Conservation (phyloP, 2,797 vertebrate genomes). For the Periophthalmus magnuspinnatus region DNA sequence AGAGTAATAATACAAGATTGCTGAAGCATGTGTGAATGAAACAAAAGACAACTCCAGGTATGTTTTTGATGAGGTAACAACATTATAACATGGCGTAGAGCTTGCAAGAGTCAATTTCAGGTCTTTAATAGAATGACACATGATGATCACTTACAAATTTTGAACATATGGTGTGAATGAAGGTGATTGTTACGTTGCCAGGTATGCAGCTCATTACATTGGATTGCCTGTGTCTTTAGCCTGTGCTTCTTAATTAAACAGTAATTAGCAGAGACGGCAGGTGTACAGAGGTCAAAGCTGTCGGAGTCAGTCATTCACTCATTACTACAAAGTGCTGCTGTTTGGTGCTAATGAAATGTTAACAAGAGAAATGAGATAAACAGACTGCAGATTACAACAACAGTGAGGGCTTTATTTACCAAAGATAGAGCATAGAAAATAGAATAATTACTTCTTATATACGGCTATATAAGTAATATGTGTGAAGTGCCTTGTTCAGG, state of each 20-base stretch:
- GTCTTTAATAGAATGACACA: neutral
- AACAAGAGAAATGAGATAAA: conserved; percentile 3
- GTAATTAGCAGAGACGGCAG: neutral
- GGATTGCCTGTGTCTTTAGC: neutral
- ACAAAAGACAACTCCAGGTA: too few relatives aligned
- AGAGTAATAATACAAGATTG: too few relatives aligned
- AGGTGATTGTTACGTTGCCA: neutral
- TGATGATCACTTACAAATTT: neutral
- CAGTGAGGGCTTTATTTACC: neutral
- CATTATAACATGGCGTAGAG: too few relatives aligned
- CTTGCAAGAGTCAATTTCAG: too few relatives aligned
- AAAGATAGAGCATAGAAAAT: neutral
- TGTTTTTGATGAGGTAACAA: too few relatives aligned
- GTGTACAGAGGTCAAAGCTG: neutral
- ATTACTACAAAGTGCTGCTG: neutral
- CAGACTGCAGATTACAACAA: neutral
- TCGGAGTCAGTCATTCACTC: neutral
- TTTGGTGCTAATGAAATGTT: neutral
- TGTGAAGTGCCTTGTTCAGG: too few relatives aligned
- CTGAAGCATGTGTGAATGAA: too few relatives aligned
- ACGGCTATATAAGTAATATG: too few relatives aligned
- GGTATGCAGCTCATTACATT: neutral
- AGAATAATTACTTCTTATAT: too few relatives aligned
- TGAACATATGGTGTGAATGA: neutral
- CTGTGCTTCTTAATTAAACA: neutral